These are phyloP conservation scores for Frieseomelitta varia DNA, from an alignment of 1,140 invertebrate genomes.

Conservation along the genomic window DNA sequence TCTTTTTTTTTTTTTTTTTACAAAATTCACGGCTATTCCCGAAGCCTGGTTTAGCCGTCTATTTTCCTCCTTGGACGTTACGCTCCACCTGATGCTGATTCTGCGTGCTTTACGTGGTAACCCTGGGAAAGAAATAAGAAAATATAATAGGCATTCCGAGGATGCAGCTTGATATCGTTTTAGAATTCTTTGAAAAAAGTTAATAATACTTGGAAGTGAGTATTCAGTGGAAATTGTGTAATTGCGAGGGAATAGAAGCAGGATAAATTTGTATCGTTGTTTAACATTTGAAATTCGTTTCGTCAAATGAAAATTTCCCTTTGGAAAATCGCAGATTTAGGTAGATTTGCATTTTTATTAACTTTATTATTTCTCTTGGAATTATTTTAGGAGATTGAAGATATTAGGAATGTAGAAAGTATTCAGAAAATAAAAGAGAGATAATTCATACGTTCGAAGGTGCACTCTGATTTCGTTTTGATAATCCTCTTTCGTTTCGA, in stretches of 20 bases:
- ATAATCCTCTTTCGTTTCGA: no score
- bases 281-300: neutral
- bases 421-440: neutral
- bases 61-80: neutral
- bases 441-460: neutral
- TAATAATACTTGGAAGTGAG: no score
- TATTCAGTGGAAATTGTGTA: no score
- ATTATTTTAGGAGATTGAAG: neutral
- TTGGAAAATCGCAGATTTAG: no score
- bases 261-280: no score
- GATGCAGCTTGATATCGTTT: no score
- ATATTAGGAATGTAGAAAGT: neutral
- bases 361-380: neutral
- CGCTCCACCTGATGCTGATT: neutral
- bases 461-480: neutral
- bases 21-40: slow-evolving; percentile 19
- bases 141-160: no score
- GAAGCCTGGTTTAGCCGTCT: neutral
- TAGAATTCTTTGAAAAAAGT: no score
- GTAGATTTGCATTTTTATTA: neutral
- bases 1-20: slow-evolving; percentile 16
- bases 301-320: no score
- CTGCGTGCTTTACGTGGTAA: neutral
- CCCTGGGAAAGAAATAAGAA: slow-evolving; percentile 10
- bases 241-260: no score